These are phyloP conservation scores for Cathartes aura DNA, from an alignment of 2,113 vertebrate genomes.

Conservation along the genomic window DNA sequence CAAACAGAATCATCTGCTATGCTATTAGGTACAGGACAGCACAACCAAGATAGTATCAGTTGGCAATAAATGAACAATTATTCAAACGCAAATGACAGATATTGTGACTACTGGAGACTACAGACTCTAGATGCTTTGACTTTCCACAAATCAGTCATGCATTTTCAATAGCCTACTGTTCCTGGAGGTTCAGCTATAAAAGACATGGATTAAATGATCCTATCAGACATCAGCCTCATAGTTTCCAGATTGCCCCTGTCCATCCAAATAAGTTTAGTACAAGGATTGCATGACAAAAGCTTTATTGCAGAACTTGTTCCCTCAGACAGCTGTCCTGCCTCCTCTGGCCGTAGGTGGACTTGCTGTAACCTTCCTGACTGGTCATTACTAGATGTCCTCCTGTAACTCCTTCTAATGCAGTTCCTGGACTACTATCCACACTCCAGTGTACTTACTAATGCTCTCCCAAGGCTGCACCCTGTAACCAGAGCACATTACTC, in stretches of 20 bases:
- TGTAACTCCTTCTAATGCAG: neutral
- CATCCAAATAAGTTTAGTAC: neutral
- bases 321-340: neutral
- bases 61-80: neutral
- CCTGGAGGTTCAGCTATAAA: neutral
- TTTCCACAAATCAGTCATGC: neutral
- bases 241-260: neutral
- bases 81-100: accelerated
- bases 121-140: neutral
- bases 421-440: neutral
- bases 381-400: neutral
- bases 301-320: neutral
- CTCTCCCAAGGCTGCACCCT: neutral
- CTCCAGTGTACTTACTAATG: neutral
- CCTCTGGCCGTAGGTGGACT: neutral
- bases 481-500: neutral
- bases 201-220: neutral
- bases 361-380: neutral
- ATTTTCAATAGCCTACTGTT: neutral
- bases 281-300: neutral
- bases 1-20: neutral
- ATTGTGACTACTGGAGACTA: neutral
- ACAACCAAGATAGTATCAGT: neutral
- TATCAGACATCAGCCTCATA: neutral
- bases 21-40: neutral